phyloP scores from a whole-genome alignment of 1,140 invertebrate genomes.

The Drosophila nasuta region DNA sequence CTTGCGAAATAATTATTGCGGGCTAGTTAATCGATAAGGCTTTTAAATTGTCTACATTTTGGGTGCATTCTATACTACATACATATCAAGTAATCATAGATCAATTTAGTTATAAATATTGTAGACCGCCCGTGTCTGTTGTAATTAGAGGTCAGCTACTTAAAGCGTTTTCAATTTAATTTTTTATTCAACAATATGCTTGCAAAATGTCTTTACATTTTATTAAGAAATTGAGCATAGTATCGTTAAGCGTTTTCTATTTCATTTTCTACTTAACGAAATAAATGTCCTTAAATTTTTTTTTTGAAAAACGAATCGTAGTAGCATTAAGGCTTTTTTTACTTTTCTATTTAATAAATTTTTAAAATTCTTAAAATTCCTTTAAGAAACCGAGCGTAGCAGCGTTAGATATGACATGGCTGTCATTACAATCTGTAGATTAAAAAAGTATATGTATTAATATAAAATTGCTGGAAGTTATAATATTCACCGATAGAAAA shows the following conservation, averaged over 20 bases:
- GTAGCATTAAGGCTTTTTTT: too few relatives aligned
- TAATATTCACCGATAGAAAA: constrained; percentile 39
- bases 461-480: neutral
- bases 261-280: too few relatives aligned
- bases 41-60: neutral
- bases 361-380: neutral
- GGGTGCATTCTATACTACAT: neutral
- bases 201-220: too few relatives aligned
- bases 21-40: neutral
- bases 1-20: neutral
- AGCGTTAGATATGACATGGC: constrained; percentile 58
- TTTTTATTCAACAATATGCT: too few relatives aligned
- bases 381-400: constrained; percentile 27
- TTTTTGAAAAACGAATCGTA: too few relatives aligned
- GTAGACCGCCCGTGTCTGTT: too few relatives aligned
- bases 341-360: too few relatives aligned
- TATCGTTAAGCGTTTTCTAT: too few relatives aligned
- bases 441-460: neutral
- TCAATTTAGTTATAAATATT: neutral
- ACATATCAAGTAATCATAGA: neutral
- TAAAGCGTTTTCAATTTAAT: too few relatives aligned
- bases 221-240: too few relatives aligned
- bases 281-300: too few relatives aligned
- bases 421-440: constrained; percentile 44
- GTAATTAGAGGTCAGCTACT: too few relatives aligned